Base-by-base conservation (phyloP, 2,797 vertebrate species). In the Gallinago stenura region DNA sequence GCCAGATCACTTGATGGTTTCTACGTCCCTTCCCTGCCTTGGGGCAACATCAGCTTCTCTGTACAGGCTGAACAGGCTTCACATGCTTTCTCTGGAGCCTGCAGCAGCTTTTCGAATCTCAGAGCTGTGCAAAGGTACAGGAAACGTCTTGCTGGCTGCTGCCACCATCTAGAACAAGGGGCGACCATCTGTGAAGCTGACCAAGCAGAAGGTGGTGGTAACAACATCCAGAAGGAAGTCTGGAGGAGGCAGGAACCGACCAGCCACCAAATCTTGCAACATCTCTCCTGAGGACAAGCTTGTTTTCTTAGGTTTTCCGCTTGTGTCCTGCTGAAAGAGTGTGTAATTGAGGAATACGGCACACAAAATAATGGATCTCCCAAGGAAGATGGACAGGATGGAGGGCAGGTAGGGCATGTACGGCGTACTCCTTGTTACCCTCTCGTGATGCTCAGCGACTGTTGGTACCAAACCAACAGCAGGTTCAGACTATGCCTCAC, bases 31-130 rank as follows among this genome's bases (percentile, higher is more conserved):
- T 93, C 93, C 94, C 94, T 84, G 46, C 85, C 95, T 48, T n/a
- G 54, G 53, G 83, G 95, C 73, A 94, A 64, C 0, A 0, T 35
- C 46, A 69, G 58, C 70, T 84, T 62, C 80, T 80, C 48, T 1
- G 1, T 62, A 71, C 90, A 88, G 71, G 85, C 93, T 87, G 78
- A 85, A 70, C 73, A 64, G 87, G 91, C 69, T 96, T 69, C 83
- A 78, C n/a, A 35, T 0, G 28, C 54, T 89, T 95, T 53, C 58
- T 86, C 68, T 64, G 56, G 58, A 86, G n/a, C 43, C 46, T 66
- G 77, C 15, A 93, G 71, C 33, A 72, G 69, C 58, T 73, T 80
- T 82, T 24, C 0, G 0, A 86, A 93, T 43, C 62, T 75, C 53
- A 30, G 58, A 84, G 51, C 64, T 83, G 37, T 35, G 60, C 64